Percentiles rank a stretch among this genome's conserved stretches.
Conservation (phyloP, 2,888 invertebrate species). For the Amorpha juglandis region DNA sequence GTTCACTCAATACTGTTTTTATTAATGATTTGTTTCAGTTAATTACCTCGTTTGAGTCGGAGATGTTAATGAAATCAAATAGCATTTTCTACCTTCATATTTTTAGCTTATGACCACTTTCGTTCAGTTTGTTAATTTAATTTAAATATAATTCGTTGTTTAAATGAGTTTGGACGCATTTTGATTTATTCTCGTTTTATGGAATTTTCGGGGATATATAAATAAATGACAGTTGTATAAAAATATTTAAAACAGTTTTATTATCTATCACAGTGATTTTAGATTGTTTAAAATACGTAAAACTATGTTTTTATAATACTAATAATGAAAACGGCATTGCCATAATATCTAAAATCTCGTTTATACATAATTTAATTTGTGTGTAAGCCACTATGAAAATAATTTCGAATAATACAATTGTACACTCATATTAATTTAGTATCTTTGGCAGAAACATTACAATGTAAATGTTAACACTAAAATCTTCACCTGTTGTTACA, state of each 20-base stretch:
- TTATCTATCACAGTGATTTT: conserved; percentile 67
- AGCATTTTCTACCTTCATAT: conserved; percentile 53
- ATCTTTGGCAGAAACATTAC: conserved; percentile 10
- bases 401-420: not conserved
- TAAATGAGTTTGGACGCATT: conserved; percentile 48
- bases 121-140: conserved; percentile 77
- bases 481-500: not conserved
- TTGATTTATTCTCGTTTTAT: conserved; percentile 30
- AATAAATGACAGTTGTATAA: conserved; percentile 32
- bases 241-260: conserved; percentile 49
- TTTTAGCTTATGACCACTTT: conserved; percentile 75
- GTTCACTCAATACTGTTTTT: conserved; percentile 65
- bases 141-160: conserved; percentile 78
- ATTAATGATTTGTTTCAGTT: conserved; percentile 66
- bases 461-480: not conserved
- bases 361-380: not conserved
- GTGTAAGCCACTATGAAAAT: not conserved
- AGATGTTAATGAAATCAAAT: conserved; percentile 64
- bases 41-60: conserved; percentile 63
- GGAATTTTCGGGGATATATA: conserved; percentile 29
- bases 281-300: conserved; percentile 35
- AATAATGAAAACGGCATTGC: not conserved
- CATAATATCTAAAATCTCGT: not conserved
- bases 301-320: conserved; percentile 33
- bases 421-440: not conserved